Conservation (phyloP, 2,888 invertebrate genomes). For the Ommatoiulus sabulosus region DNA sequence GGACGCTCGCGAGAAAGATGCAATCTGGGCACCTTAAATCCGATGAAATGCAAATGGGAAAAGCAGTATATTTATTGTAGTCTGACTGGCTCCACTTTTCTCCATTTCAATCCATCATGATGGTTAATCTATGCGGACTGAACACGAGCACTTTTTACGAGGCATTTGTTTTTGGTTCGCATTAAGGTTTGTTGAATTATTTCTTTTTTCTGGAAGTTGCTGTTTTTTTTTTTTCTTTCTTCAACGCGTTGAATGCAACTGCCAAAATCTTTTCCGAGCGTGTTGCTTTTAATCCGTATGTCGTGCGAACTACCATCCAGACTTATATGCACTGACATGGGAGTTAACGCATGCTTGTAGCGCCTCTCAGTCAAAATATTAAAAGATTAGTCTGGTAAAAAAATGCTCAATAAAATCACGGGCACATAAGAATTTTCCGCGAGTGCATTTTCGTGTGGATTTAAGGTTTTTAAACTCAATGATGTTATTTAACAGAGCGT, state of each 20-base stretch:
- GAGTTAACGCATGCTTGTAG: background rate
- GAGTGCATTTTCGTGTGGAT: no score
- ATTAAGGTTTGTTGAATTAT: background rate
- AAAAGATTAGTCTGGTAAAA: background rate
- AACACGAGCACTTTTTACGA: background rate
- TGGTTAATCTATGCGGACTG: slow-evolving; percentile 5
- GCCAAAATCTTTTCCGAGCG: slow-evolving; percentile 12
- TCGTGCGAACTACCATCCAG: background rate
- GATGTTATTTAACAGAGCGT: no score
- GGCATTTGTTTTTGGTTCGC: slow-evolving; percentile 9
- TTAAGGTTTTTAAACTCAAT: no score
- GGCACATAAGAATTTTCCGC: background rate
- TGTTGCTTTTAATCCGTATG: slow-evolving; percentile 16
- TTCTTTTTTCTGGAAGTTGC: background rate
- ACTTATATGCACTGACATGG: background rate
- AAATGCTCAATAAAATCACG: background rate
- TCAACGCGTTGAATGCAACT: background rate
- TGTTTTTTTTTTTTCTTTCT: background rate
- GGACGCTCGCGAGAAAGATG: background rate
- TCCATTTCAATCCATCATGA: slow-evolving; percentile 17
- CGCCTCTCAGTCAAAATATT: background rate
- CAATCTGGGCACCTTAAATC: background rate
- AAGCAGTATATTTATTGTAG: background rate
- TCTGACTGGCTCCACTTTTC: slow-evolving; percentile 20
- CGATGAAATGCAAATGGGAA: background rate